Conservation (phyloP, 64 coral and sea anemone species). For the Actinia tenebrosa region DNA sequence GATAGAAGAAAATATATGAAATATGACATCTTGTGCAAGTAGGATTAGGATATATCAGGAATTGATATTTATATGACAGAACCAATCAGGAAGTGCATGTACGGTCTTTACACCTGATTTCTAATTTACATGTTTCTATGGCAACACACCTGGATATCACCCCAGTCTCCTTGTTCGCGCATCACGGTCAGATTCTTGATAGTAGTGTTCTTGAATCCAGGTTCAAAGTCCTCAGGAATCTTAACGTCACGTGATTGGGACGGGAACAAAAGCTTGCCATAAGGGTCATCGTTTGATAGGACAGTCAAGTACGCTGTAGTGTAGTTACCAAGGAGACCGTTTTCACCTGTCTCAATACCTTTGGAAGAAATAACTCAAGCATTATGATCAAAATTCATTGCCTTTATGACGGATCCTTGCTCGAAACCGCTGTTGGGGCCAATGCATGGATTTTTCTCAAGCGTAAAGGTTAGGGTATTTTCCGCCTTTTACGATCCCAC, state of each 20-base stretch:
- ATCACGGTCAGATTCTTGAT: conserved; percentile 67
- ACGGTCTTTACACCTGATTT: too few relatives aligned
- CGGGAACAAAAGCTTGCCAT: conserved; percentile 73
- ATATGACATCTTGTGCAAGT: too few relatives aligned
- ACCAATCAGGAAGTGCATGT: not conserved
- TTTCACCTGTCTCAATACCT: conserved; percentile 66
- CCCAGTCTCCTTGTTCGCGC: conserved; percentile 68
- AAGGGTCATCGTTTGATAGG: conserved; percentile 82
- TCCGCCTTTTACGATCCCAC: too few relatives aligned
- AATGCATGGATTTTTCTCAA: too few relatives aligned
- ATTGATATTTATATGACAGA: not conserved
- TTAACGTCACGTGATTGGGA: conserved; percentile 54
- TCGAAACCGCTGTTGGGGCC: too few relatives aligned
- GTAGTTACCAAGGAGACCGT: conserved; percentile 60
- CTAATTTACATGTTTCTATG: not conserved
- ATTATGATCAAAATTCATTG: too few relatives aligned
- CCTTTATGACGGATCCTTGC: too few relatives aligned
- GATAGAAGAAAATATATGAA: too few relatives aligned
- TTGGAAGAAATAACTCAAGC: not conserved
- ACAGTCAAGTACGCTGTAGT: conserved; percentile 52
- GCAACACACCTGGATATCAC: conserved; percentile 57
- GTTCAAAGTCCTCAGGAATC: conserved; percentile 82
- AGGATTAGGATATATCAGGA: too few relatives aligned
- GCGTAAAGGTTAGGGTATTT: too few relatives aligned
- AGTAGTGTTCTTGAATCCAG: conserved; percentile 60